Evolutionary conservation across 1,140 invertebrate species (phyloP).

Genomic region (Drosophila obscura): DNA sequence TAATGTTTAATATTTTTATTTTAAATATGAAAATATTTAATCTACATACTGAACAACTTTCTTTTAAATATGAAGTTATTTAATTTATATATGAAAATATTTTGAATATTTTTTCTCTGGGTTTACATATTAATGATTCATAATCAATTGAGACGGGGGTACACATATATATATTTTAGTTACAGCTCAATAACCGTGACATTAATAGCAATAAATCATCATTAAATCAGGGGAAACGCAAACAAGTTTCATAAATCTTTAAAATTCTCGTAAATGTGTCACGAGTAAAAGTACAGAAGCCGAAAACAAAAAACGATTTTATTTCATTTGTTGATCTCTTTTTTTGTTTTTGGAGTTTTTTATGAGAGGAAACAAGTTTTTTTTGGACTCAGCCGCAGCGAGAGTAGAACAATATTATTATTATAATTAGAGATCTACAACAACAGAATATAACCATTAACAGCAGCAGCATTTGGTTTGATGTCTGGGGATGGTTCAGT

Average conservation of each 20-base stretch:
- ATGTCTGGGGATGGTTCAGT: slow-evolving; percentile 53
- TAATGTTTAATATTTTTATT: no score
- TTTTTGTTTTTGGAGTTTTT: slow-evolving; percentile 7
- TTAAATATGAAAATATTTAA: no score
- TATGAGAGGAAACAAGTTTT: slow-evolving; percentile 60
- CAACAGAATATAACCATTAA: slow-evolving; percentile 68
- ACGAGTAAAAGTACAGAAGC: slow-evolving; percentile 78
- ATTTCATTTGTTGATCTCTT: slow-evolving; percentile 41
- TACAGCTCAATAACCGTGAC: slow-evolving; percentile 54
- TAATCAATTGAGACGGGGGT: slow-evolving; percentile 53
- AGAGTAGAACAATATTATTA: slow-evolving; percentile 75
- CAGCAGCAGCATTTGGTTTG: slow-evolving; percentile 53
- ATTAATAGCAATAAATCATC: slow-evolving; percentile 58
- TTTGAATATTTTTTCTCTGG: no score
- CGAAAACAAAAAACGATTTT: slow-evolving; percentile 46
- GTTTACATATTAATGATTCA: no score
- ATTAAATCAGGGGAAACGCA: slow-evolving; percentile 28
- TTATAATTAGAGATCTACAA: slow-evolving; percentile 74
- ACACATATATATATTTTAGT: slow-evolving; percentile 44
- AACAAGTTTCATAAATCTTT: slow-evolving; percentile 72
- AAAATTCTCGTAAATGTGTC: slow-evolving; percentile 69
- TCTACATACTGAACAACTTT: no score
- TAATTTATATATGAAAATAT: no score
- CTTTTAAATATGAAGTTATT: no score
- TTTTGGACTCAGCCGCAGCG: slow-evolving; percentile 18